These are phyloP conservation scores for Ypsolopha scabrella DNA, from an alignment of 2,888 invertebrate species.

Conservation along the genomic window DNA sequence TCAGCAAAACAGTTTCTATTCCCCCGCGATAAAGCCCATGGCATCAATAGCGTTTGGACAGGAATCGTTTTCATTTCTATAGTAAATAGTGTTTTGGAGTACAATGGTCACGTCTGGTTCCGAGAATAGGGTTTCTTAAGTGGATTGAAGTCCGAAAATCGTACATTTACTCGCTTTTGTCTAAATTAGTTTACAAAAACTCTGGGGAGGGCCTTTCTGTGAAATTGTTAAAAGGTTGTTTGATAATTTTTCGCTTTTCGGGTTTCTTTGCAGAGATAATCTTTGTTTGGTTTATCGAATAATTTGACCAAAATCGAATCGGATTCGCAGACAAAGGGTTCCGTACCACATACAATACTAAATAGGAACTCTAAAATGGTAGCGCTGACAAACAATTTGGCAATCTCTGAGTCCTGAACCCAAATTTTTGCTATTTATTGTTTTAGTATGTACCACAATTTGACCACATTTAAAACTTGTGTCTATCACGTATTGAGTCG, in stretches of 20 bases:
- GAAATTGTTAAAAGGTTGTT: neutral
- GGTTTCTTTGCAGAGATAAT: neutral
- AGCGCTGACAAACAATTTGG: too few species aligned
- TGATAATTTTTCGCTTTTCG: neutral
- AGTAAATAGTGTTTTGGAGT: conserved; percentile 2
- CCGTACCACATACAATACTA: too few species aligned
- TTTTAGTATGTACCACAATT: too few species aligned
- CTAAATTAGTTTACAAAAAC: neutral
- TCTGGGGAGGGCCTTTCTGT: neutral
- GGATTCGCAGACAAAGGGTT: too few species aligned
- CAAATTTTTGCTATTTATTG: too few species aligned
- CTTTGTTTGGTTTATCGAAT: neutral
- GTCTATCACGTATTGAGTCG: too few species aligned
- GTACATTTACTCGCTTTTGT: neutral
- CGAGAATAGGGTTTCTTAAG: neutral
- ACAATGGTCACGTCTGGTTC: neutral
- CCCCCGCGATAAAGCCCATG: conserved; percentile 1
- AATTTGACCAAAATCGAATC: too few species aligned
- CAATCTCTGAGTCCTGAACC: too few species aligned
- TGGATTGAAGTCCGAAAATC: conserved; percentile 1
- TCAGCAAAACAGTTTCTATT: neutral
- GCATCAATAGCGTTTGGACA: conserved; percentile 20
- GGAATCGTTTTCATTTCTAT: conserved; percentile 35
- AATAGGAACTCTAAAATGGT: too few species aligned
- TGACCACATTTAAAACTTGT: too few species aligned